A percentile compares a stretch with the other conserved stretches of the same genome.
Evolutionary conservation across 2,888 invertebrate species (phyloP).

Genomic region (Anagyrus pseudococci): DNA sequence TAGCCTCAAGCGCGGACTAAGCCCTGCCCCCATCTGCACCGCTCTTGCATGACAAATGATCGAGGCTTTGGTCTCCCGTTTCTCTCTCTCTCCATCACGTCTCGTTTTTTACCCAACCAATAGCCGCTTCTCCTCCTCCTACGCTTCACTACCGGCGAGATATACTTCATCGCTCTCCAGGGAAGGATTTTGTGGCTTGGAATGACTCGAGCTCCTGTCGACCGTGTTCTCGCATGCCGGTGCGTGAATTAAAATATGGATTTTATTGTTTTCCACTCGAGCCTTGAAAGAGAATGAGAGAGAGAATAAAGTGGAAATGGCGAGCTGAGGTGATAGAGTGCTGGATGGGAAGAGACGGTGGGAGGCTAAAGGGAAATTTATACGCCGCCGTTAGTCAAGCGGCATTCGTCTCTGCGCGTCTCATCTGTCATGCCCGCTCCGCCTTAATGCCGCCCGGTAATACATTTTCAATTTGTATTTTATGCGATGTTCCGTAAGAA

Average conservation of each 20-base stretch:
- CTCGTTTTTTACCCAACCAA: too few relatives aligned
- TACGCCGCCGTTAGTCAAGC: slow-evolving; percentile 52
- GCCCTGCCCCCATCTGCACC: slow-evolving; percentile 23
- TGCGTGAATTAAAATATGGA: slow-evolving; percentile 59
- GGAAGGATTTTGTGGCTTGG: not conserved
- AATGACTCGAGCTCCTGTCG: too few relatives aligned
- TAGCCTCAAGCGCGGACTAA: slow-evolving; percentile 40
- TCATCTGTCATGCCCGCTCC: slow-evolving; percentile 4
- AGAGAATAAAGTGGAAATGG: too few relatives aligned
- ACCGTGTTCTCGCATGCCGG: too few relatives aligned
- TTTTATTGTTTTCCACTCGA: slow-evolving; percentile 56
- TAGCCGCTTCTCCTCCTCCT: slow-evolving; percentile 20
- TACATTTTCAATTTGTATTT: slow-evolving; percentile 49
- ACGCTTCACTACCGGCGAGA: slow-evolving; percentile 38
- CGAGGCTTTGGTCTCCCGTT: slow-evolving; percentile 31
- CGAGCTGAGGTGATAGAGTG: too few relatives aligned
- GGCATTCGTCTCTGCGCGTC: slow-evolving; percentile 28
- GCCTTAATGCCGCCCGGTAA: slow-evolving; percentile 46
- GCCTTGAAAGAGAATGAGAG: slow-evolving; percentile 37
- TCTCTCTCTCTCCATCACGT: not conserved
- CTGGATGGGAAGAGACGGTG: too few relatives aligned
- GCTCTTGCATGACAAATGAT: slow-evolving; percentile 52
- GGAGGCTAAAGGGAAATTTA: too few relatives aligned
- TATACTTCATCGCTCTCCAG: slow-evolving; percentile 40
- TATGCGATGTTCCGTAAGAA: slow-evolving; percentile 44